Percentiles rank a stretch among this genome's conserved stretches.
Evolutionary conservation across 2,888 invertebrate genomes (phyloP).

Genomic region (Xylophagus ater): DNA sequence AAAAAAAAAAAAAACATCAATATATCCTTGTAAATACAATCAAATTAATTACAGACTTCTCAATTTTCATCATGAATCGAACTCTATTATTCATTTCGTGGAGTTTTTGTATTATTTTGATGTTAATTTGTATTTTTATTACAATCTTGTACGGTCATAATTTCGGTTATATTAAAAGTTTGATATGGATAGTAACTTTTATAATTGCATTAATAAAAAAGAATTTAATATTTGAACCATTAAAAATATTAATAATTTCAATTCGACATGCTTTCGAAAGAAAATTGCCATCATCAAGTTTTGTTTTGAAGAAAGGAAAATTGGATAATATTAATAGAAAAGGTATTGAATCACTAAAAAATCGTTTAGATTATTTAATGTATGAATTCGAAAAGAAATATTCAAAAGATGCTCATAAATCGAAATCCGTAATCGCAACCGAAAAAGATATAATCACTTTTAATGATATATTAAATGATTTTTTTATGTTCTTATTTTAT

Average conservation of each 20-base stretch:
- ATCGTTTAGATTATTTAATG: conserved; percentile 12
- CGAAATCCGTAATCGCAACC: too few relatives aligned
- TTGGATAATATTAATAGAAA: too few relatives aligned
- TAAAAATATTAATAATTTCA: conserved; percentile 3
- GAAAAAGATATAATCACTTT: conserved; percentile 25
- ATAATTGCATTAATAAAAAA: conserved; percentile 7
- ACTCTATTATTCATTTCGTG: too few relatives aligned
- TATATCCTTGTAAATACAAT: too few relatives aligned
- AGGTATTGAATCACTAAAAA: conserved; percentile 3
- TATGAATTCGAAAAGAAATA: conserved; percentile 3
- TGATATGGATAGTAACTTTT: conserved; percentile 10
- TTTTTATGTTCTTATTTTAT: conserved; percentile 27
- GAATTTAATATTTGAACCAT: conserved; percentile 6
- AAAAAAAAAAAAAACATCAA: conserved; percentile 11
- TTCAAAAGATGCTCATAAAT: too few relatives aligned
- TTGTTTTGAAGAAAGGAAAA: conserved; percentile 1
- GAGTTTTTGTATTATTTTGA: too few relatives aligned
- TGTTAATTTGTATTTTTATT: too few relatives aligned
- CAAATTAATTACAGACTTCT: too few relatives aligned
- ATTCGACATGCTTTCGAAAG: not conserved
- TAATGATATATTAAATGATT: conserved; percentile 23
- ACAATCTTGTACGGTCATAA: conserved; percentile 7
- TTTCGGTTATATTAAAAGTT: conserved; percentile 8
- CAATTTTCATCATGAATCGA: too few relatives aligned
- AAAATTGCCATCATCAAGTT: conserved; percentile 3